These are phyloP conservation scores for Physocephala rufipes DNA, from an alignment of 2,888 invertebrate genomes.

Conservation along the genomic window DNA sequence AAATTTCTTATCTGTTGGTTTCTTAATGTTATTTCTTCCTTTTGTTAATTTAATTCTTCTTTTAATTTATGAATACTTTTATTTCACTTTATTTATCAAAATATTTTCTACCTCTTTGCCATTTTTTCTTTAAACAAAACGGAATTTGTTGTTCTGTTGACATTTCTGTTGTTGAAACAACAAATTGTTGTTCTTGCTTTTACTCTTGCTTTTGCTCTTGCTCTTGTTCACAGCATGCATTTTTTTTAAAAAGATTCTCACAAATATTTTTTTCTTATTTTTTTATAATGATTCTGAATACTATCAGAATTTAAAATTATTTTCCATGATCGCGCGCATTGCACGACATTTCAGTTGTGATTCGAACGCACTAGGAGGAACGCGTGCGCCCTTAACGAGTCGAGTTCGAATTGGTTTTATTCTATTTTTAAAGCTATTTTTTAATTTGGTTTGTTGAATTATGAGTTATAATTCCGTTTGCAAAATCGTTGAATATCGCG, in stretches of 20 bases:
- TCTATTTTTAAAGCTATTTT: background rate
- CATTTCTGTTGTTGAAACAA: background rate
- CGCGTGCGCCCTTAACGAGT: conserved; percentile 1
- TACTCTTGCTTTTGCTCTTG: conserved; percentile 3
- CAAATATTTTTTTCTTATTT: conserved; percentile 5
- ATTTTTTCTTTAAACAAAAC: background rate
- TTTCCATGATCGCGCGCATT: conserved; percentile 7
- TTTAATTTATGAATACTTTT: background rate
- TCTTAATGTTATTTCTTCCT: too few species aligned
- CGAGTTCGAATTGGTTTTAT: background rate
- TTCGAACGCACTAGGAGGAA: conserved; percentile 8
- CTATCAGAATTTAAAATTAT: conserved; percentile 12
- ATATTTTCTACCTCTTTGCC: background rate
- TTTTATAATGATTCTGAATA: conserved; percentile 8
- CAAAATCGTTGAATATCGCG: too few species aligned
- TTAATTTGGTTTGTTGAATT: background rate
- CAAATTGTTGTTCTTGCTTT: too few species aligned
- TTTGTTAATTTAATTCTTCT: too few species aligned
- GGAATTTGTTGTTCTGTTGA: conserved; percentile 4
- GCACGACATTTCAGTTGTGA: conserved; percentile 13
- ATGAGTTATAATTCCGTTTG: too few species aligned
- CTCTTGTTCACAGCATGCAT: background rate
- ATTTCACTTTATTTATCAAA: background rate
- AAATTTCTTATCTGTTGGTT: too few species aligned
- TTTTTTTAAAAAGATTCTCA: background rate